phyloP scores from a whole-genome alignment of 2,113 vertebrate genomes.

The Antidorcas marsupialis region DNA sequence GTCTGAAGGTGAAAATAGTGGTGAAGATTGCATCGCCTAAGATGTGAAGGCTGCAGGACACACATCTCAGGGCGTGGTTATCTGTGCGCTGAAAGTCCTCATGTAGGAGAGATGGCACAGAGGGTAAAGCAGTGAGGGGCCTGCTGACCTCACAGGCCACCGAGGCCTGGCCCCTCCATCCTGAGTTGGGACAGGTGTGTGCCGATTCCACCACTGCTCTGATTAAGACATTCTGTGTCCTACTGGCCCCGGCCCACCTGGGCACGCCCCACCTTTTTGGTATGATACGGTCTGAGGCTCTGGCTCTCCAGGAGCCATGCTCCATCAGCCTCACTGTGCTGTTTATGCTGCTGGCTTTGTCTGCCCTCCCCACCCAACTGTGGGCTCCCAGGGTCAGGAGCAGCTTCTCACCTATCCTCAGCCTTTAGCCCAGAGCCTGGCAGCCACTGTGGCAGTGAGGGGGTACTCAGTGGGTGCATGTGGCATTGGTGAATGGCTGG shows the following conservation, averaged over 20 bases:
- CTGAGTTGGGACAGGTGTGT: not conserved
- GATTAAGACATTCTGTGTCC: not conserved
- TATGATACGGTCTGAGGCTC: not conserved
- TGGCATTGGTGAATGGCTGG: not conserved
- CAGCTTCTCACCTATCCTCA: not conserved
- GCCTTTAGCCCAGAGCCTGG: not conserved
- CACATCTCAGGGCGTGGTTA: not conserved
- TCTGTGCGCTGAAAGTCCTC: rapidly evolving
- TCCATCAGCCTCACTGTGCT: not conserved
- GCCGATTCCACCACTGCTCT: not conserved
- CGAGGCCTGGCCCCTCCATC: not conserved
- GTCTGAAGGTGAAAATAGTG: not conserved
- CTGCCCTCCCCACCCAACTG: not conserved
- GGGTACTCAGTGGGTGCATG: not conserved
- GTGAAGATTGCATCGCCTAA: not conserved
- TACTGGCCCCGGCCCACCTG: not conserved
- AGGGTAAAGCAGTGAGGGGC: not conserved
- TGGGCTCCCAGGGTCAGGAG: not conserved
- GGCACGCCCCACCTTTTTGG: not conserved
- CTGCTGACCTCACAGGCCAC: not conserved
- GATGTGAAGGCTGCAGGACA: not conserved
- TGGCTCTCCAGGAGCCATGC: not conserved
- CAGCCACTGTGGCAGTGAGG: not conserved
- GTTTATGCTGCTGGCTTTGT: not conserved
- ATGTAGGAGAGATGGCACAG: not conserved